These are phyloP conservation scores for Triops cancriformis DNA, from an alignment of 1,140 invertebrate species.

Conservation along the genomic window DNA sequence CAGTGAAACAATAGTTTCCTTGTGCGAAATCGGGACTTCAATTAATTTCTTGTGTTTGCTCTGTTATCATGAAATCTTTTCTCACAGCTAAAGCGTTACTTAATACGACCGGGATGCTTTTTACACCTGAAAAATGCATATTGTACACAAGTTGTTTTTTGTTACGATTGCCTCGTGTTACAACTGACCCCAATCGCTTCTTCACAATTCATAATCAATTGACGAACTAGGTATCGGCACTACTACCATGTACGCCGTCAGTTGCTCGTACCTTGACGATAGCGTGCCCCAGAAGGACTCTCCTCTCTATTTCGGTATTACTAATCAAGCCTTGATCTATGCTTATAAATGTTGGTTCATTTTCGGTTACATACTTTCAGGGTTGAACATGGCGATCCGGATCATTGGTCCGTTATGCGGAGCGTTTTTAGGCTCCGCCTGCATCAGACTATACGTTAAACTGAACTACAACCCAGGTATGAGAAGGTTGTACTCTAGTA, in stretches of 20 bases:
- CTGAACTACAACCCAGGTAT: constrained; percentile 18
- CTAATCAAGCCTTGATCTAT: background rate
- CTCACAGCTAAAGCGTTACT: too few relatives aligned
- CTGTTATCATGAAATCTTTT: too few relatives aligned
- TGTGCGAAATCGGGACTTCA: too few relatives aligned
- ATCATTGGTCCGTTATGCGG: constrained; percentile 26
- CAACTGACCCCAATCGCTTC: too few relatives aligned
- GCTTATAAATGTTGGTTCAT: background rate
- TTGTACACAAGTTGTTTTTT: too few relatives aligned
- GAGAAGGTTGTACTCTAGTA: background rate
- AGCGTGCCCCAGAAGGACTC: constrained; percentile 30
- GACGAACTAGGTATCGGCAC: constrained; percentile 22
- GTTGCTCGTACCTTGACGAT: constrained; percentile 30
- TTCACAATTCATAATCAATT: too few relatives aligned
- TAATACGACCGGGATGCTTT: too few relatives aligned
- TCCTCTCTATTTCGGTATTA: constrained; percentile 30
- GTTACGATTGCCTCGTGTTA: too few relatives aligned
- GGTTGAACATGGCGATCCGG: constrained; percentile 20
- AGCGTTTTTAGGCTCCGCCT: constrained; percentile 24
- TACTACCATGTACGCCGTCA: constrained; percentile 26
- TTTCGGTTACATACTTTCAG: constrained; percentile 6
- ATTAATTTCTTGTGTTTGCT: too few relatives aligned
- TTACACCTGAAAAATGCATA: too few relatives aligned
- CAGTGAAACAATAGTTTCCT: too few relatives aligned
- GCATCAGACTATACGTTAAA: constrained; percentile 19